Percentiles rank a stretch among this genome's conserved stretches.
Conservation (phyloP, 2,113 vertebrate species). For the Amblyopsis rosae region DNA sequence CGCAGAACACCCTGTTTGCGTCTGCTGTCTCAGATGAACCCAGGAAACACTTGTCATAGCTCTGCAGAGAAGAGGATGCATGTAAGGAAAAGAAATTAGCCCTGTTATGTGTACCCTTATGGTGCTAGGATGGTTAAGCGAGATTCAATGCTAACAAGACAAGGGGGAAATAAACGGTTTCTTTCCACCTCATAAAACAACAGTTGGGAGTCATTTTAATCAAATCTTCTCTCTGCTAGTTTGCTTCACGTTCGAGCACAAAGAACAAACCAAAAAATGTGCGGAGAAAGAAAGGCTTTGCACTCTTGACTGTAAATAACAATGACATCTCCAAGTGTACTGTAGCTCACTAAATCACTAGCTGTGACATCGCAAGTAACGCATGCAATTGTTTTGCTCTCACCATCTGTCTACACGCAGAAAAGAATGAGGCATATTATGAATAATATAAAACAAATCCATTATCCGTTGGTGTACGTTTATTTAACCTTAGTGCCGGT, state of each 20-base stretch:
- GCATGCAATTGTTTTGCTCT: neutral
- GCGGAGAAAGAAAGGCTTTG: neutral
- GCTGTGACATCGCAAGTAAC: neutral
- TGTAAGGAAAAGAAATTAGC: neutral
- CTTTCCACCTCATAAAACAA: neutral
- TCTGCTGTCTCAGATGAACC: constrained; percentile 98
- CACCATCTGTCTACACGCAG: neutral
- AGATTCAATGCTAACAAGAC: neutral
- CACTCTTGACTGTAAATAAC: neutral
- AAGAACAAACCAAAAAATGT: neutral
- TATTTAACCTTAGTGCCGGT: neutral
- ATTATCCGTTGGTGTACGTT: neutral
- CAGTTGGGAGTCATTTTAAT: neutral
- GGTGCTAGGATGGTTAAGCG: neutral
- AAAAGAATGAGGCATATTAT: neutral
- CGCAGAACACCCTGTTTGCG: constrained; percentile 97
- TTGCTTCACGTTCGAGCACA: no score
- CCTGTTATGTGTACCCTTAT: neutral
- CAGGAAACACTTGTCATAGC: constrained; percentile 99
- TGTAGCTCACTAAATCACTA: neutral
- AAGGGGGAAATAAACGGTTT: neutral
- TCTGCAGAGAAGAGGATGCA: constrained; percentile 74
- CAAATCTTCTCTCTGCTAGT: neutral
- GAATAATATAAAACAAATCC: neutral
- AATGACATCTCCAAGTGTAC: neutral